Evolutionary conservation across 1,140 invertebrate species (phyloP), one percentile per base, ranked within the genome.

Genomic region (Listronotus oregonensis): DNA sequence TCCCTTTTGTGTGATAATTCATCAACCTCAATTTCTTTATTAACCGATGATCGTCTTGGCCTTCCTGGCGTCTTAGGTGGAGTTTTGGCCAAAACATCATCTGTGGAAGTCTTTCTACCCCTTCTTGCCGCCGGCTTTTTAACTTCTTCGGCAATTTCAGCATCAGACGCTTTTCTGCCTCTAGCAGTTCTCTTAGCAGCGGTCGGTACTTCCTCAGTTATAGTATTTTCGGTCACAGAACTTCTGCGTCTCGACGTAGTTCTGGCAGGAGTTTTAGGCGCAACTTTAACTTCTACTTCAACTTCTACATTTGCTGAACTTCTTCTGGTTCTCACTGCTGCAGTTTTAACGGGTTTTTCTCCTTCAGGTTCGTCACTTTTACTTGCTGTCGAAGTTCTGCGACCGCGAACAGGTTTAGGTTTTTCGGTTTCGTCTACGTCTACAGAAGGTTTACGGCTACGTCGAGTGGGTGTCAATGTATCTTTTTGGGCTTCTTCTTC

Each of bases 161-260:
- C 27, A 40, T 51, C 42, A 14, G 47, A 52, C 8, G n/a, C 37
- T 18, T 17, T 49, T 18, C 46, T 49, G 15, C 46, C 27, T 49
- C 46, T 49, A 10, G 46, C 1, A 18, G 46, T 17, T 18, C 46
- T 18, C 27, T 18, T 49, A 49, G 17, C 46, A 49, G 46, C 10
- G 11, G 34, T 37, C 8, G 34, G 11, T 37, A 47, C 11, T 46
- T 39, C 55, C 8, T 51, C 58, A 4, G 40, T 14, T 10, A 4
- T 6, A 9, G 31, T 58, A 15, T 60, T 21, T 61, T 42, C 51
- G 31, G 52, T 51, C 1, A 31, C 15, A 6, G 61, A 64, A 17
- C 11, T 59, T 64, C 66, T 50, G 6, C 66, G 60, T 44, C 66
- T 54, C 37, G 50, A 55, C 9, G 59, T 31, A 6, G 44, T 39